Evolutionary conservation across 2,113 vertebrate genomes (phyloP), one percentile per base, ranked within the genome.

Genomic region (Syngnathus floridae): DNA sequence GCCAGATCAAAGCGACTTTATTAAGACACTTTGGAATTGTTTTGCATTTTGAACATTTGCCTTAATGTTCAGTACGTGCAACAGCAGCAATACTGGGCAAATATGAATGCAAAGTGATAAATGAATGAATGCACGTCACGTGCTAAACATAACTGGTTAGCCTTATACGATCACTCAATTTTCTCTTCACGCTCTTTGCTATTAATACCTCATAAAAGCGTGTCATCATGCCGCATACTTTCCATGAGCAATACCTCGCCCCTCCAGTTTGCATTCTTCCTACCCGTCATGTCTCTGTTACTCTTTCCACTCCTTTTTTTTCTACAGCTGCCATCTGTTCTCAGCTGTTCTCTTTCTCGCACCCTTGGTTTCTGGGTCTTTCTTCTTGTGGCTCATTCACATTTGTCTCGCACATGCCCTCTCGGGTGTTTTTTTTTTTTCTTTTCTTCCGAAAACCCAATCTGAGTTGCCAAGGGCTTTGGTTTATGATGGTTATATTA

Each of bases 181-280:
- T 56, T 36, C 26, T 35, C 77, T 76, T 71, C 14, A 74, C 64
- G 65, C 76, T 62, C 67, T 71, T 69, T 66, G 72, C 80, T 87
- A 80, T 85, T 81, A 83, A 85, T 84, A 80, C 73, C 75, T 62
- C 75, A 79, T 79, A 78, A 82, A 87, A 79, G 9, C 67, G 43
- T 73, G 80, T 80, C 82, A 76, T 86, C 82, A 76, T 11, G 72
- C 65, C 61, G 76, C 83, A 78, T 80, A 84, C 65, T 84, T 82
- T 85, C 81, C 85, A 82, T 78, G 60, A 69, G 69, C 48, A 5
- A 59, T 60, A 65, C 48, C 40, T 70, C 59, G 21, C 45, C 62
- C 71, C 46, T 70, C 48, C 66, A 40, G 62, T 55, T n/a, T 59
- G 36, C 74, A 73, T 70, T 68, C 71, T 70, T 73, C 67, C 67